A percentile compares a stretch with the other conserved stretches of the same genome.
These are phyloP conservation scores for Petaurus breviceps DNA, from an alignment of 2,113 vertebrate species.

Conservation along the genomic window DNA sequence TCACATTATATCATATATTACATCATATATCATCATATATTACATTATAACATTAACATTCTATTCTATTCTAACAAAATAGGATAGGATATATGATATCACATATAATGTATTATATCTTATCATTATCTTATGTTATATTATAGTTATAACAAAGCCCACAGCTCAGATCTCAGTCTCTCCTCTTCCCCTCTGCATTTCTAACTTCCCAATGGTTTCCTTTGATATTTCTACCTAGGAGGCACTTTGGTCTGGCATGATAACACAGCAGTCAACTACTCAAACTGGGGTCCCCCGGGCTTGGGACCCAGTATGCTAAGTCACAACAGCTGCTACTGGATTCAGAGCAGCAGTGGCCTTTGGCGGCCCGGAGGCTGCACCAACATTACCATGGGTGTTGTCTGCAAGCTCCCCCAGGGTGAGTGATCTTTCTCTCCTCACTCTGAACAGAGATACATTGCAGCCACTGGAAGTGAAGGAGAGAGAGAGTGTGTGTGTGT, in stretches of 20 bases:
- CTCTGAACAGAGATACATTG: fast-evolving
- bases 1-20: no score
- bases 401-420: constrained; percentile 95
- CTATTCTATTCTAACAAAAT: no score
- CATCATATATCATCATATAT: no score
- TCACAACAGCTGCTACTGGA: constrained; percentile 97
- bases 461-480: neutral
- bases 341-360: constrained; percentile 93
- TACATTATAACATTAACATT: no score
- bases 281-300: constrained; percentile 94
- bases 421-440: neutral
- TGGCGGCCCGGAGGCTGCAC: constrained; percentile 94
- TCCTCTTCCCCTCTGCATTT: neutral
- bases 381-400: constrained; percentile 94
- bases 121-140: neutral
- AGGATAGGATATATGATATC: neutral
- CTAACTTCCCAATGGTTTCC: no score
- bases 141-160: neutral
- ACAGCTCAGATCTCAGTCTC: neutral
- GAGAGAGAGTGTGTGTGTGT: neutral
- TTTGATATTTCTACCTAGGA: constrained; percentile 79
- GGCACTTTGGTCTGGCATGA: constrained; percentile 93
- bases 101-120: neutral
- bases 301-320: constrained; percentile 93
- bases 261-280: constrained; percentile 90